Percentiles rank a stretch among this genome's conserved stretches.
These are phyloP conservation scores for Pseudochromis fuscus DNA, from an alignment of 2,797 vertebrate genomes.

Conservation along the genomic window DNA sequence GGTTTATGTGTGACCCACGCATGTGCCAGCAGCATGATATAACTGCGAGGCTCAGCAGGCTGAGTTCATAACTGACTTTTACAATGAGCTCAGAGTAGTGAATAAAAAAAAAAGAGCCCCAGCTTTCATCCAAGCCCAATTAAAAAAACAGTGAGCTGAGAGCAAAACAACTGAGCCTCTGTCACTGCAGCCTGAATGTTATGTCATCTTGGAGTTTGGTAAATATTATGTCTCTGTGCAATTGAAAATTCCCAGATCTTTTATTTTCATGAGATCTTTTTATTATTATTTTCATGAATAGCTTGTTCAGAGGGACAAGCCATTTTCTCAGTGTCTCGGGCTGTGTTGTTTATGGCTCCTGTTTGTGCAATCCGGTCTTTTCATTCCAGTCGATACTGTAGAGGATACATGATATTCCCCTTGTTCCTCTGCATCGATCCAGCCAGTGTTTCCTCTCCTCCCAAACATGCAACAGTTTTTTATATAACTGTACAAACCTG, in stretches of 20 bases:
- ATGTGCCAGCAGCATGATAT: conserved; percentile 58
- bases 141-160: conserved; percentile 42
- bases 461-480: conserved; percentile 24
- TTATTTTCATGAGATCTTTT: conserved; percentile 21
- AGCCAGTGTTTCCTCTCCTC: neutral
- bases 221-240: conserved; percentile 77
- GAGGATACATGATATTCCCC: conserved; percentile 39
- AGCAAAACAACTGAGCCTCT: conserved; percentile 52
- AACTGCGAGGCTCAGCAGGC: conserved; percentile 41
- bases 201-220: conserved; percentile 62
- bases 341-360: conserved; percentile 54
- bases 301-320: conserved; percentile 20
- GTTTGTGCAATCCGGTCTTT: conserved; percentile 28
- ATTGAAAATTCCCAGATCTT: conserved; percentile 54
- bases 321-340: conserved; percentile 26
- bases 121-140: conserved; percentile 44
- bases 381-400: conserved; percentile 4
- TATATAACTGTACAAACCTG: neutral
- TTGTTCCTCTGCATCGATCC: conserved; percentile 10
- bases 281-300: conserved; percentile 33
- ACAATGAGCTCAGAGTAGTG: conserved; percentile 63
- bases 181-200: conserved; percentile 49
- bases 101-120: conserved; percentile 26
- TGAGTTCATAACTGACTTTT: conserved; percentile 51
- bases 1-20: conserved; percentile 21